A percentile compares a stretch with the other conserved stretches of the same genome.
Evolutionary conservation across 2,888 invertebrate species (phyloP).

Genomic region (Acanthopleura granulata): DNA sequence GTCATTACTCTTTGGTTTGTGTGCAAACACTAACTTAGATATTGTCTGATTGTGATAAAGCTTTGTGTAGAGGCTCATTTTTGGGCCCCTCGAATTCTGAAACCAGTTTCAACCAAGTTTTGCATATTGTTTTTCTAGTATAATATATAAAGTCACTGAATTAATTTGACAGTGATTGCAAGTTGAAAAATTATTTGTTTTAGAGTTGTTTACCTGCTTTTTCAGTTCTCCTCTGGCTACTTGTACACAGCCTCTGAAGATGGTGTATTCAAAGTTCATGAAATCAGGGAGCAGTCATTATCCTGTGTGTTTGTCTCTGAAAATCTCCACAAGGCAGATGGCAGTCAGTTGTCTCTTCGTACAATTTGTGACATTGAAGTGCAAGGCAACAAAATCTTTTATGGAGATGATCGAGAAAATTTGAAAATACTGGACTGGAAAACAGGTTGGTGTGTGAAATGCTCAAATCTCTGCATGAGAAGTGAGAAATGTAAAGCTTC

Average conservation of each 20-base stretch:
- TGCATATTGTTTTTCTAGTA: too few relatives aligned
- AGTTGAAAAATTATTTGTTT: slow-evolving; percentile 2
- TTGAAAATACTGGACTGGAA: slow-evolving; percentile 62
- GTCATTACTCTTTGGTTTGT: too few relatives aligned
- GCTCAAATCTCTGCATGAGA: too few relatives aligned
- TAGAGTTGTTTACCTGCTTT: background rate
- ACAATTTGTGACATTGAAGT: slow-evolving; percentile 46
- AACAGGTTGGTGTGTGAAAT: slow-evolving; percentile 42
- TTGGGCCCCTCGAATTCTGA: too few relatives aligned
- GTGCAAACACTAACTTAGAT: too few relatives aligned
- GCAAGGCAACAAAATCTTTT: slow-evolving; percentile 40
- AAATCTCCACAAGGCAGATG: slow-evolving; percentile 39
- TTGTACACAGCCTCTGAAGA: slow-evolving; percentile 44
- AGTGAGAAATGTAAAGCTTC: too few relatives aligned
- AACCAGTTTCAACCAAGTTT: too few relatives aligned
- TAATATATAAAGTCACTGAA: too few relatives aligned
- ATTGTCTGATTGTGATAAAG: too few relatives aligned
- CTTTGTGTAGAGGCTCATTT: too few relatives aligned
- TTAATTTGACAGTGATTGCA: background rate
- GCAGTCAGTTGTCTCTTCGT: slow-evolving; percentile 35
- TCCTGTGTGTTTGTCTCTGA: slow-evolving; percentile 56
- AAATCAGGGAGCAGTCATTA: slow-evolving; percentile 43
- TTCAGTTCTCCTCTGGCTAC: slow-evolving; percentile 42
- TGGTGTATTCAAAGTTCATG: slow-evolving; percentile 57
- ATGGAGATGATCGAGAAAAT: slow-evolving; percentile 63